Base-by-base conservation (phyloP, 2,113 vertebrate species). In the Nycticryphes semicollaris region DNA sequence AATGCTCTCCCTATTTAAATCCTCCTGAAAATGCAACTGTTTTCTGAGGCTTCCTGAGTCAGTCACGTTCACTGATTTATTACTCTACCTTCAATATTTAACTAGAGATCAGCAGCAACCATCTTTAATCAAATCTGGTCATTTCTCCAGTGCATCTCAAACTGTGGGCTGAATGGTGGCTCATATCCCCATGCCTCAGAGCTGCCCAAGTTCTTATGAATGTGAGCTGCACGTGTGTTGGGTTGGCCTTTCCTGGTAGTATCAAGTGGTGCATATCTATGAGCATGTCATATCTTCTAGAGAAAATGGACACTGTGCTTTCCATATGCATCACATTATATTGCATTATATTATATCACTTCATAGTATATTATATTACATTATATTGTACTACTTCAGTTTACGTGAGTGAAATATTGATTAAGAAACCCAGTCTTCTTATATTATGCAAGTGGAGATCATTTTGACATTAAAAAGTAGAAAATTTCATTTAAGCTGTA, bases 371-470 rank as follows among this genome's bases (percentile, higher is more conserved):
- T 57, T 50, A 14, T 64, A 69, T 90, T 77, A 66, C 24, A 75
- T 72, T 82, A 30, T 68, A 75, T 68, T 72, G 43, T 54, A 37
- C 14, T 67, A 17, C 76, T 93, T 89, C 54, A 80, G 80, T 94
- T 92, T 74, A 78, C 8, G 6, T 68, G 45, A 81, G 39, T 57
- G 73, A 90, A 94, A 75, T 87, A 90, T 14, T 69, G 63, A 54
- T 88, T 89, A 92, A 78, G 86, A 81, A 93, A n/a, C 12, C 6
- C 22, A 19, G 16, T 81, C 86, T 15, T 12, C 15, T 90, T 72
- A 21, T 68, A 89, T 90, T 95, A 81, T 75, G 73, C 47, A 95
- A 93, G 25, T 84, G 57, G 30, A 89, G 68, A 84, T 90, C 85
- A 96, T 89, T 89, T 64, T 78, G 68, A 82, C 47, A 41, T 57